A percentile compares a stretch with the other conserved stretches of the same genome.
phyloP scores from a whole-genome alignment of 2,113 vertebrate species.

The Zootoca vivipara region DNA sequence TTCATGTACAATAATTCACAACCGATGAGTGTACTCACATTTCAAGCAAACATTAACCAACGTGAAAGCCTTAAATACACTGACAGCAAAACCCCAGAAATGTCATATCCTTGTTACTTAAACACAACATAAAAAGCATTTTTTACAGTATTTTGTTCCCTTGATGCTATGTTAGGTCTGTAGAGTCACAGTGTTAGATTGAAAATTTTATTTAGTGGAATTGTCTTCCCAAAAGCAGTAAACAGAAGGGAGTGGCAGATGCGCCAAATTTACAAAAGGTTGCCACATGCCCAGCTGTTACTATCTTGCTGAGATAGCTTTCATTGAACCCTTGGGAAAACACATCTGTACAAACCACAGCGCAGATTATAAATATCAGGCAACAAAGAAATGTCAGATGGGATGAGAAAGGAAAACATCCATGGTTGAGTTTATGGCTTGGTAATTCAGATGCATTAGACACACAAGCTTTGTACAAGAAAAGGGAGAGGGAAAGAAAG shows the following conservation, averaged over 20 bases:
- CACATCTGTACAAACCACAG: slow-evolving; percentile 47
- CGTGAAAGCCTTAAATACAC: slow-evolving; percentile 61
- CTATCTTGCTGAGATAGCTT: neutral
- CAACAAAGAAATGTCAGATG: slow-evolving; percentile 36
- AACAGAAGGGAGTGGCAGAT: neutral
- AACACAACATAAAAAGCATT: slow-evolving; percentile 39
- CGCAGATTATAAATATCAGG: slow-evolving; percentile 33
- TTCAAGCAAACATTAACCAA: slow-evolving; percentile 68
- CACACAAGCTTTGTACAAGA: slow-evolving; percentile 49
- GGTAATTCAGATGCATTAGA: slow-evolving; percentile 54
- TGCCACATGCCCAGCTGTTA: neutral
- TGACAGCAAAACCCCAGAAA: slow-evolving; percentile 57
- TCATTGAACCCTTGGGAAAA: neutral
- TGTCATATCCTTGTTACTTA: slow-evolving; percentile 57
- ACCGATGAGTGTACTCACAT: slow-evolving; percentile 68
- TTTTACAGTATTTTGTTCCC: slow-evolving; percentile 42
- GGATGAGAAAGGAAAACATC: slow-evolving; percentile 37
- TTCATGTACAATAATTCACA: slow-evolving; percentile 72
- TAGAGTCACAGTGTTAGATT: slow-evolving; percentile 70
- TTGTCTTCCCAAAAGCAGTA: neutral
- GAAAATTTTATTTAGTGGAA: slow-evolving; percentile 33
- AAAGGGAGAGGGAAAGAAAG: neutral
- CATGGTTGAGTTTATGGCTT: slow-evolving; percentile 51
- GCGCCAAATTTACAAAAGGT: neutral
- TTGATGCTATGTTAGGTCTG: slow-evolving; percentile 40